phyloP scores from a whole-genome alignment of 2,797 vertebrate genomes.

The Ctenopoma multispine region DNA sequence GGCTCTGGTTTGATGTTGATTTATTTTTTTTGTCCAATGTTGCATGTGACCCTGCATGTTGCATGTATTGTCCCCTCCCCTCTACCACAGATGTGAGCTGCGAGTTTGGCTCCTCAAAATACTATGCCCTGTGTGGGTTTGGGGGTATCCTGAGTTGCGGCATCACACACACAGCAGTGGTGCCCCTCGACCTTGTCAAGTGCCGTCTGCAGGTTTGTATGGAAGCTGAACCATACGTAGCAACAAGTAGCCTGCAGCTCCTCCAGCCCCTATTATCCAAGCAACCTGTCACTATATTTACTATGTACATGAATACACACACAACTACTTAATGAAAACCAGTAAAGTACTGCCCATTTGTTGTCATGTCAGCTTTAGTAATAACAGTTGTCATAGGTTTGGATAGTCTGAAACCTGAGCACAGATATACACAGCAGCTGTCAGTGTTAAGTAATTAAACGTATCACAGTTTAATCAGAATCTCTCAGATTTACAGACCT shows the following conservation, averaged over 20 bases:
- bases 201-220: constrained; percentile 87
- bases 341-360: too few relatives aligned
- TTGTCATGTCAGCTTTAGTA: too few relatives aligned
- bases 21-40: constrained; percentile 54
- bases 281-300: not conserved
- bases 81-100: constrained; percentile 83
- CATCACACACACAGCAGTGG: constrained; percentile 87
- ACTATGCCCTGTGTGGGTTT: constrained; percentile 88
- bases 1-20: constrained; percentile 51
- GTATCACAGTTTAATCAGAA: too few relatives aligned
- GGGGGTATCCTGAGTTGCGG: constrained; percentile 89
- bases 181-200: constrained; percentile 89
- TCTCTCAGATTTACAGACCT: too few relatives aligned
- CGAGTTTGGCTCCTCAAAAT: constrained; percentile 85
- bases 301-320: not conserved
- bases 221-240: constrained; percentile 29
- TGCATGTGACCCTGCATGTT: constrained; percentile 80
- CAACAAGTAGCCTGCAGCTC: constrained; percentile 2
- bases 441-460: too few relatives aligned
- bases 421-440: too few relatives aligned
- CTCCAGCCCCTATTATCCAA: not conserved
- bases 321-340: too few relatives aligned
- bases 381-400: too few relatives aligned
- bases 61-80: constrained; percentile 68
- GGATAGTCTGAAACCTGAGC: too few relatives aligned